Conservation (phyloP, 2,797 vertebrate genomes). For the Pyrocephalus nanus region DNA sequence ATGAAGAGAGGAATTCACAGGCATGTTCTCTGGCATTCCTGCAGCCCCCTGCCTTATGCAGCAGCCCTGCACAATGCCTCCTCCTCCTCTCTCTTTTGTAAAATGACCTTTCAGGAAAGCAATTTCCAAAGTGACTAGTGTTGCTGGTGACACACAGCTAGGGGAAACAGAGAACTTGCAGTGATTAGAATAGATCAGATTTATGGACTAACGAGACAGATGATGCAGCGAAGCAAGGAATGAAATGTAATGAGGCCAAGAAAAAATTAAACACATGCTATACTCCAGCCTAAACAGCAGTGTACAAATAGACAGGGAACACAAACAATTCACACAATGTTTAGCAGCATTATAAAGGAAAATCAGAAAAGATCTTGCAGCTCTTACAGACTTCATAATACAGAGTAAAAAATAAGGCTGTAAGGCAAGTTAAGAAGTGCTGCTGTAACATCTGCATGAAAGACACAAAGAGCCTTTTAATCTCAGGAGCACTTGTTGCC, state of each 20-base stretch:
- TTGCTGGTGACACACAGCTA: neutral
- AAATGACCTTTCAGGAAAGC: conserved; percentile 2
- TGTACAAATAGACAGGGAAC: neutral
- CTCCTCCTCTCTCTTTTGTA: neutral
- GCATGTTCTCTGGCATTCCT: neutral
- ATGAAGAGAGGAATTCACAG: neutral
- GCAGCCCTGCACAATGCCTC: neutral
- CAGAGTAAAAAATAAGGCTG: neutral
- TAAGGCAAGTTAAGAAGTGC: neutral
- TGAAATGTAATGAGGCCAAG: neutral
- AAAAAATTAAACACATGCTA: neutral
- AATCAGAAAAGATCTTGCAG: neutral
- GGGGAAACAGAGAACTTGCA: neutral
- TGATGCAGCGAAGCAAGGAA: neutral
- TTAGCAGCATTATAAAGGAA: neutral
- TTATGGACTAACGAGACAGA: neutral
- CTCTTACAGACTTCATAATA: neutral
- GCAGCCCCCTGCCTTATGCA: neutral
- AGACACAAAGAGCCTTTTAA: neutral
- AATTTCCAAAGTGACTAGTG: neutral
- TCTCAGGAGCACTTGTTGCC: neutral
- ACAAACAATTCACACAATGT: neutral
- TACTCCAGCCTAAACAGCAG: neutral
- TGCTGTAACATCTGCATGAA: neutral
- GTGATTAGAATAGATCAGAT: neutral